Evolutionary conservation across 2,797 vertebrate species (phyloP).

Genomic region (Trachurus trachurus): DNA sequence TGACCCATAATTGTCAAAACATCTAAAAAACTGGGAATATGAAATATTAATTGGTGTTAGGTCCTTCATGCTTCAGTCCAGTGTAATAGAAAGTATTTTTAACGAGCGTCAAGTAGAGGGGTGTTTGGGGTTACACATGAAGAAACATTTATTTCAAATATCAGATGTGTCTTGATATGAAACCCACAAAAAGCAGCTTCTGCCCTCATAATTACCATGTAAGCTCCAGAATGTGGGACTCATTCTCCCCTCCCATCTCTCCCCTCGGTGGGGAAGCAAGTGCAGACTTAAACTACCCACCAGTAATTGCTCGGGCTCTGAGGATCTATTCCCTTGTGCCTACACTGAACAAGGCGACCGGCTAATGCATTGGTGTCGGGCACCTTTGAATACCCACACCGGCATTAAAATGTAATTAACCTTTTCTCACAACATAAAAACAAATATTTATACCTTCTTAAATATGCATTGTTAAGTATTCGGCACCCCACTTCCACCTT

Average conservation of each 20-base stretch:
- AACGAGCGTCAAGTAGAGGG: constrained; percentile 18
- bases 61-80: constrained; percentile 2
- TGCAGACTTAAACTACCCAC: constrained; percentile 44
- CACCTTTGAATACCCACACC: constrained; percentile 70
- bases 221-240: constrained; percentile 14
- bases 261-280: constrained; percentile 7
- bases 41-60: constrained; percentile 36
- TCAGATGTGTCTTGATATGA: constrained; percentile 17
- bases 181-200: constrained; percentile 23
- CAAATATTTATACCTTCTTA: background rate
- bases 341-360: constrained; percentile 46
- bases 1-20: constrained; percentile 36
- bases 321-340: constrained; percentile 68
- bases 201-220: constrained; percentile 45
- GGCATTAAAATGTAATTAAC: constrained; percentile 73
- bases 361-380: constrained; percentile 75
- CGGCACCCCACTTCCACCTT: background rate
- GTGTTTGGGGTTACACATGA: constrained; percentile 13
- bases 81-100: background rate
- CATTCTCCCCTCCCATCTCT: background rate
- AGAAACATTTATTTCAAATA: constrained; percentile 20
- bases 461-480: constrained; percentile 13
- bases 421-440: constrained; percentile 28
- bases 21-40: constrained; percentile 30
- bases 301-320: constrained; percentile 69